Percentiles rank a stretch among this genome's conserved stretches.
phyloP scores from a whole-genome alignment of 2,888 invertebrate species.

The Sarcophaga caerulescens region DNA sequence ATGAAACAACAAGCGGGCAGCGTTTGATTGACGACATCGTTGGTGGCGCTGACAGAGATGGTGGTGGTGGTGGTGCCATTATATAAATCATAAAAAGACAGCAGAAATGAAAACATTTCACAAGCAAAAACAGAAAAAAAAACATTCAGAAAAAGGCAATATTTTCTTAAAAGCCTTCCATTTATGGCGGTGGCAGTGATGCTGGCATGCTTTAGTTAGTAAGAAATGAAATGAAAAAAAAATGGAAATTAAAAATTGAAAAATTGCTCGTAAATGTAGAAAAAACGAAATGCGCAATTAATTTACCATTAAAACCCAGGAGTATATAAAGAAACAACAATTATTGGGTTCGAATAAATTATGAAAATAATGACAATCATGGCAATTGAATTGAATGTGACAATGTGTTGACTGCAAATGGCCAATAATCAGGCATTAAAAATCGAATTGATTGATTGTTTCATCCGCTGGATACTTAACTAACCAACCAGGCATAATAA shows the following conservation, averaged over 20 bases:
- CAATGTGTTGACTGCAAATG: conserved; percentile 52
- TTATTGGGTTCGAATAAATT: neutral
- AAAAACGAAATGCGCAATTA: too few species aligned
- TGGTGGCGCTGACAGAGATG: neutral
- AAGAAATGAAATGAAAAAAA: conserved; percentile 10
- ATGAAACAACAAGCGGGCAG: conserved; percentile 30
- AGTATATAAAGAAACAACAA: too few species aligned
- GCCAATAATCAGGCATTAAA: conserved; percentile 44
- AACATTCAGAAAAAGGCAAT: neutral
- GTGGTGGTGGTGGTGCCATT: neutral
- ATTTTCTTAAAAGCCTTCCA: neutral
- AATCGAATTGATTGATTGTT: conserved; percentile 21
- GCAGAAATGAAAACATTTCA: neutral
- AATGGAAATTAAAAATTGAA: neutral
- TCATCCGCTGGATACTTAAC: too few species aligned
- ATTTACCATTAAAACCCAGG: too few species aligned
- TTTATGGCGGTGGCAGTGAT: neutral
- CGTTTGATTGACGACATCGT: conserved; percentile 39
- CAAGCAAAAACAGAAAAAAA: too few species aligned
- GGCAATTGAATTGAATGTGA: conserved; percentile 24
- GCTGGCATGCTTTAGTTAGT: conserved; percentile 6
- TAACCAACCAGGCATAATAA: too few species aligned
- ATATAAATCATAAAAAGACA: conserved; percentile 11
- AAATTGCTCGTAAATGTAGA: neutral
- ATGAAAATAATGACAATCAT: conserved; percentile 13